Conservation (phyloP, 2,888 invertebrate species). For the Papilio protenor region DNA sequence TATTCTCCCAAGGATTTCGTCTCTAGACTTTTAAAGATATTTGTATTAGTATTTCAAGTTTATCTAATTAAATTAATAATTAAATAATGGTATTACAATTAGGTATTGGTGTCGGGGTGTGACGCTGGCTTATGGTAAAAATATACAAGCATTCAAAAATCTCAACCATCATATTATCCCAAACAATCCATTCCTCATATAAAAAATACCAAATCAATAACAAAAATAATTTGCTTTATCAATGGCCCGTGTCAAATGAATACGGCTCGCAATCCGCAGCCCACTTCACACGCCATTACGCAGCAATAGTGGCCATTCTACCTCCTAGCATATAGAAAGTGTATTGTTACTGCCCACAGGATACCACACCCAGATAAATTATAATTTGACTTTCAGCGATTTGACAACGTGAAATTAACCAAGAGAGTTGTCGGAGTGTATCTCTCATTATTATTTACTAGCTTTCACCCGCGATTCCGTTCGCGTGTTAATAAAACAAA, state of each 20-base stretch:
- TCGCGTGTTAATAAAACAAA: too few relatives aligned
- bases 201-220: conserved; percentile 8
- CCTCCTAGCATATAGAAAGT: conserved; percentile 7
- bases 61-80: not conserved
- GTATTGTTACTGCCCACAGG: conserved; percentile 11
- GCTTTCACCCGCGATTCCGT: too few relatives aligned
- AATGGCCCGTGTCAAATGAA: conserved; percentile 39
- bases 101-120: not conserved
- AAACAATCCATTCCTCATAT: not conserved
- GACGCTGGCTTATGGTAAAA: not conserved
- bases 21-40: not conserved
- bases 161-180: not conserved
- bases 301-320: conserved; percentile 51
- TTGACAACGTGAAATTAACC: not conserved
- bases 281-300: conserved; percentile 58
- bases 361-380: not conserved
- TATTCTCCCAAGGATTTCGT: conserved; percentile 11
- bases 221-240: conserved; percentile 31
- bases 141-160: not conserved
- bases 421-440: not conserved
- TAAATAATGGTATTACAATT: not conserved
- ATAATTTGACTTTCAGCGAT: not conserved
- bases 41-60: not conserved
- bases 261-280: conserved; percentile 34
- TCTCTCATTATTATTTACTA: too few relatives aligned